Percentiles rank a stretch among this genome's conserved stretches.
Evolutionary conservation across 2,797 vertebrate genomes (phyloP).

Genomic region (Sebastes cheni): DNA sequence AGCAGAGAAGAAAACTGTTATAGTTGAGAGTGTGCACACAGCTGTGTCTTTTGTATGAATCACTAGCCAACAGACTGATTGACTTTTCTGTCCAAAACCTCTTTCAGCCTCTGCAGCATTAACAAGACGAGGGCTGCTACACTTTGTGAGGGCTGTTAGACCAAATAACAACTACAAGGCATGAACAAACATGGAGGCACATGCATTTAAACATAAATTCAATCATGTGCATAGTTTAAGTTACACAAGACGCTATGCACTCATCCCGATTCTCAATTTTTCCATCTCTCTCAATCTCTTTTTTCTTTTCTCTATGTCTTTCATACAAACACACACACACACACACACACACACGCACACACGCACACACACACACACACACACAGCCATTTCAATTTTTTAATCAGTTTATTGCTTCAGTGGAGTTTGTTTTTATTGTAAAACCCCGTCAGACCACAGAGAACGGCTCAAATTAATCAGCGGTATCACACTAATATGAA

Average conservation of each 20-base stretch:
- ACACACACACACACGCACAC: not conserved
- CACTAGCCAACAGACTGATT: slow-evolving; percentile 19
- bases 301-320: not conserved
- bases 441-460: slow-evolving; percentile 10
- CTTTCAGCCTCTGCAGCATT: slow-evolving; percentile 27
- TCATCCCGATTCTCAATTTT: too few species aligned
- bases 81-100: slow-evolving; percentile 40
- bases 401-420: slow-evolving; percentile 32
- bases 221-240: not conserved
- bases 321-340: not conserved
- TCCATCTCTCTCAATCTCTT: not conserved
- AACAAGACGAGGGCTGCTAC: slow-evolving; percentile 1
- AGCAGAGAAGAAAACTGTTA: not conserved
- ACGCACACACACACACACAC: not conserved
- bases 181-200: not conserved
- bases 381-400: slow-evolving; percentile 2
- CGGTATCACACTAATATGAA: not conserved
- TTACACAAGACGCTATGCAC: not conserved
- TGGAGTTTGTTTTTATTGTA: slow-evolving; percentile 23
- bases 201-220: not conserved
- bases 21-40: not conserved
- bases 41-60: slow-evolving; percentile 10
- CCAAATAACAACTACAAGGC: not conserved
- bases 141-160: not conserved
- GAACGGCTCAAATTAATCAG: slow-evolving; percentile 1